phyloP scores from a whole-genome alignment of 2,888 invertebrate species.

The Nephrocerus scutellatus region DNA sequence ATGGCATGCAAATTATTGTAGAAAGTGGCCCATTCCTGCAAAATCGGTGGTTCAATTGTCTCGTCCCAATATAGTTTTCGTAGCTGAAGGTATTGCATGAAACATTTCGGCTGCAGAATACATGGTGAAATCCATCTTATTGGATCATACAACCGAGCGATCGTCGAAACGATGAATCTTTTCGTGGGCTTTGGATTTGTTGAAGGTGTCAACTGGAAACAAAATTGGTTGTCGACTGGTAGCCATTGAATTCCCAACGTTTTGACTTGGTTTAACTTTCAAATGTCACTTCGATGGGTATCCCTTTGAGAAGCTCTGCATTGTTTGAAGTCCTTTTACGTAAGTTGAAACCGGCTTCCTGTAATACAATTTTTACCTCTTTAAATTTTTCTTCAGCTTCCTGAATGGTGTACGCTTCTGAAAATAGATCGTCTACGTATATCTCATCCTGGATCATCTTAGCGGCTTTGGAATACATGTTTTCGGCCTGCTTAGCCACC shows the following conservation, averaged over 20 bases:
- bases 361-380: slow-evolving; percentile 2
- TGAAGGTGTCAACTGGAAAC: slow-evolving; percentile 5
- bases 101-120: slow-evolving; percentile 2
- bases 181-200: slow-evolving; percentile 4
- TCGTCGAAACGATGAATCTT: slow-evolving; percentile 5
- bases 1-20: slow-evolving; percentile 1
- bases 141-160: slow-evolving; percentile 9
- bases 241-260: slow-evolving; percentile 5
- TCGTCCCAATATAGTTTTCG: slow-evolving; percentile 4
- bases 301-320: slow-evolving; percentile 3
- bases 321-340: slow-evolving; percentile 7
- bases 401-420: slow-evolving; percentile 4
- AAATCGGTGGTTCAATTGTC: background rate
- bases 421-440: slow-evolving; percentile 7
- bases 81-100: slow-evolving; percentile 4
- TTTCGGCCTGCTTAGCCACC: no score
- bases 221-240: slow-evolving; percentile 1
- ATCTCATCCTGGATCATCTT: slow-evolving; percentile 5
- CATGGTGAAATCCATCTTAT: slow-evolving; percentile 9
- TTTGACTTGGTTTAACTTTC: slow-evolving; percentile 5
- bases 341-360: background rate
- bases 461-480: no score
- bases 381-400: slow-evolving; percentile 5
- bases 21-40: slow-evolving; percentile 2
- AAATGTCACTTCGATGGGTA: slow-evolving; percentile 1